Percentiles rank a stretch among this genome's conserved stretches.
Conservation (phyloP, 2,888 invertebrate genomes). For the Lamellibrachia columna region DNA sequence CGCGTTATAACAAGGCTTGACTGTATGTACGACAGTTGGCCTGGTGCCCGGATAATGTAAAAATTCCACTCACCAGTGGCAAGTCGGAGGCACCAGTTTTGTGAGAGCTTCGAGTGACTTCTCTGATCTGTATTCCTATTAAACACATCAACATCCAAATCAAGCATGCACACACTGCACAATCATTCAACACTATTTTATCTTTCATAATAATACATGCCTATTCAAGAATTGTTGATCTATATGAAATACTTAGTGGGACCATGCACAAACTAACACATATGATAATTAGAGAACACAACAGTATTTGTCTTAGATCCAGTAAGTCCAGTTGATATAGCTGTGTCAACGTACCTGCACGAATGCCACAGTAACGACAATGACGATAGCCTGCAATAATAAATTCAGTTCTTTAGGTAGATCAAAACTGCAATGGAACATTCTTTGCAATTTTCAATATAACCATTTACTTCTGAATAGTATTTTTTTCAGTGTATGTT, state of each 20-base stretch:
- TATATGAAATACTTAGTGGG: no score
- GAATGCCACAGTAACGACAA: constrained; percentile 98
- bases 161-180: no score
- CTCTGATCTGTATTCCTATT: constrained; percentile 85
- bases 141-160: neutral
- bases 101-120: constrained; percentile 96
- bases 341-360: constrained; percentile 74
- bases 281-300: neutral
- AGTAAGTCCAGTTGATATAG: neutral
- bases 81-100: constrained; percentile 95
- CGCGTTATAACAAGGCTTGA: no score
- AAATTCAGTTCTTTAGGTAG: neutral
- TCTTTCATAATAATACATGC: no score
- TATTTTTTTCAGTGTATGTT: no score
- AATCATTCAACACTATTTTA: no score
- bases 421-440: constrained; percentile 18
- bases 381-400: constrained; percentile 74
- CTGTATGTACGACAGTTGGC: neutral
- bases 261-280: neutral
- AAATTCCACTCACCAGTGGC: constrained; percentile 75
- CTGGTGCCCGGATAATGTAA: neutral
- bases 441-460: neutral
- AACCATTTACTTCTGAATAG: no score
- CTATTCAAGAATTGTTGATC: no score
- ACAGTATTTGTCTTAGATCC: neutral